phyloP scores from a whole-genome alignment of 1,140 invertebrate species.

The Eurosta solidaginis region DNA sequence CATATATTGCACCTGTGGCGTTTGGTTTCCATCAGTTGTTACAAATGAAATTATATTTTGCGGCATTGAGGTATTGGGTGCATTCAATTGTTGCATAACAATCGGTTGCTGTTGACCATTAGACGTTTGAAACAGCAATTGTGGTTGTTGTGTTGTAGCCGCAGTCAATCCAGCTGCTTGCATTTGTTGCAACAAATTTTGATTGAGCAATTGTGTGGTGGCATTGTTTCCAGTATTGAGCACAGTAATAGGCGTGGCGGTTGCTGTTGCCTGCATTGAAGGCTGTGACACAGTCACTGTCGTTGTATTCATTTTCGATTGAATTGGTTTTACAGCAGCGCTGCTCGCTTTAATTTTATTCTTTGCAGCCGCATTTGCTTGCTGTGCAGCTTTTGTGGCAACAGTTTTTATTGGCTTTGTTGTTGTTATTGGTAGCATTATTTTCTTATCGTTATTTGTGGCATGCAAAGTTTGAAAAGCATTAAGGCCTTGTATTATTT shows the following conservation, averaged over 20 bases:
- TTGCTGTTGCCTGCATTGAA: slow-evolving; percentile 35
- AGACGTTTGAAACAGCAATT: slow-evolving; percentile 43
- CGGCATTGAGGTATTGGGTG: slow-evolving; percentile 26
- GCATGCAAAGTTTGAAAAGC: slow-evolving; percentile 52
- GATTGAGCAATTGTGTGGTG: slow-evolving; percentile 45
- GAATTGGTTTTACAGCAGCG: slow-evolving; percentile 50
- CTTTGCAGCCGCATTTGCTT: slow-evolving; percentile 46
- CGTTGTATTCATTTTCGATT: slow-evolving; percentile 46
- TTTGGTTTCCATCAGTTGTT: slow-evolving; percentile 48
- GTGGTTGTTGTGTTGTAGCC: slow-evolving; percentile 38
- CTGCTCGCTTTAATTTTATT: slow-evolving; percentile 46
- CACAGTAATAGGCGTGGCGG: slow-evolving; percentile 40
- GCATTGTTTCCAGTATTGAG: slow-evolving; percentile 27
- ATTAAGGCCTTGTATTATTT: slow-evolving; percentile 35
- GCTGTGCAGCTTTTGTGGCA: slow-evolving; percentile 49
- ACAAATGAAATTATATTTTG: slow-evolving; percentile 58
- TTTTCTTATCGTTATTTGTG: slow-evolving; percentile 54
- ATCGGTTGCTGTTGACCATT: slow-evolving; percentile 44
- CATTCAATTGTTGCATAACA: slow-evolving; percentile 48
- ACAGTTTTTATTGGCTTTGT: slow-evolving; percentile 46
- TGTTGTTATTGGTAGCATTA: slow-evolving; percentile 42
- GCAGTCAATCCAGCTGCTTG: slow-evolving; percentile 22
- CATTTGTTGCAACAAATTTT: slow-evolving; percentile 49
- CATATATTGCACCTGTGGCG: slow-evolving; percentile 52
- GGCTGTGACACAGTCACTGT: slow-evolving; percentile 30